These are phyloP conservation scores for Nerophis ophidion DNA, from an alignment of 2,113 vertebrate genomes.

Conservation along the genomic window DNA sequence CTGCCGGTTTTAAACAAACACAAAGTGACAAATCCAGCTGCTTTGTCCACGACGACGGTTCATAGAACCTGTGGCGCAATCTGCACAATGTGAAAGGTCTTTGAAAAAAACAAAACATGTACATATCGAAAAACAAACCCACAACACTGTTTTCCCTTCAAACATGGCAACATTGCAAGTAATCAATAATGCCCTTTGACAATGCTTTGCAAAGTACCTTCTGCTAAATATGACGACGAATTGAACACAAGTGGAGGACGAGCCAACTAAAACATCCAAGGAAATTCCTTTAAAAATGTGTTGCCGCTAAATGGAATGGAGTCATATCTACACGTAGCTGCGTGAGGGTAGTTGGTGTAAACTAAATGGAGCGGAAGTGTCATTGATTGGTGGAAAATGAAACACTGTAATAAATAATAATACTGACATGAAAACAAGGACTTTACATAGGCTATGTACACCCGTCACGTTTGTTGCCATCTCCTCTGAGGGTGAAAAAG, in stretches of 20 bases:
- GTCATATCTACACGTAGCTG: conserved; percentile 49
- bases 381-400: conserved; percentile 26
- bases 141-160: conserved; percentile 34
- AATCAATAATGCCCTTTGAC: conserved; percentile 15
- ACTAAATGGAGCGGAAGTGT: conserved; percentile 29
- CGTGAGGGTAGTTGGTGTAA: conserved; percentile 17
- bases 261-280: not conserved
- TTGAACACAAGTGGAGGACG: not conserved
- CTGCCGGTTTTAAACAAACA: conserved; percentile 40
- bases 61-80: conserved; percentile 42
- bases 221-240: conserved; percentile 30
- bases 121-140: conserved; percentile 9
- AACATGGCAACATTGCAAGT: conserved; percentile 18
- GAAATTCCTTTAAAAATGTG: conserved; percentile 21
- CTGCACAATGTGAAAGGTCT: conserved; percentile 24
- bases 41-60: conserved; percentile 35
- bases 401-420: conserved; percentile 31
- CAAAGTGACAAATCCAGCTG: conserved; percentile 23
- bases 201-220: conserved; percentile 17
- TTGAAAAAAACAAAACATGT: not conserved
- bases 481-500: conserved; percentile 31
- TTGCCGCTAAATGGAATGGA: conserved; percentile 48
- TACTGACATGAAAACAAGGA: conserved; percentile 55
- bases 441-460: conserved; percentile 62
- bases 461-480: conserved; percentile 24